phyloP scores from a whole-genome alignment of 2,113 vertebrate species.

The Aspidoscelis tigris region DNA sequence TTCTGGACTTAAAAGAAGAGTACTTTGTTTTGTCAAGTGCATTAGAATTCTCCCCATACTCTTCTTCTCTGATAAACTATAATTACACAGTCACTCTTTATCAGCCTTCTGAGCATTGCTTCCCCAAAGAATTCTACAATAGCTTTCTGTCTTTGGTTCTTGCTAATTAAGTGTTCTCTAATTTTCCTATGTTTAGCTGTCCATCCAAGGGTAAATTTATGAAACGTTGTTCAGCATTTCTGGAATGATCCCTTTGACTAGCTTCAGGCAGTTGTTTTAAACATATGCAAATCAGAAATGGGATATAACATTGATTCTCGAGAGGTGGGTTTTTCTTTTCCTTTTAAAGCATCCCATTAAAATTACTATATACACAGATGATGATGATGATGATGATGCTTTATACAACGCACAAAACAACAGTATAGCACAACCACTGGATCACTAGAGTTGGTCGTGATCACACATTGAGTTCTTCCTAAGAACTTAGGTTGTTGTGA shows the following conservation, averaged over 20 bases:
- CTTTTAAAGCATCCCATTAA: too few species aligned
- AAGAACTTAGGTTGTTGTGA: too few species aligned
- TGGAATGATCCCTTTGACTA: not conserved
- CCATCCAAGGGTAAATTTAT: not conserved
- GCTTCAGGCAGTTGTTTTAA: not conserved
- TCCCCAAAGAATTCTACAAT: not conserved
- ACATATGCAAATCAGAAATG: constrained; percentile 2
- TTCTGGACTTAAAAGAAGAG: not conserved
- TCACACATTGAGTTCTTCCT: too few species aligned
- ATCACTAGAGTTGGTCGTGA: too few species aligned
- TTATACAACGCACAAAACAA: too few species aligned
- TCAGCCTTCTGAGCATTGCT: not conserved
- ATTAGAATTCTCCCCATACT: constrained; percentile 15
- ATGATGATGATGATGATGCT: too few species aligned
- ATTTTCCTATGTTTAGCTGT: not conserved
- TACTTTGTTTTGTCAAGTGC: constrained; percentile 12
- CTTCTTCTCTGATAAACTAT: not conserved
- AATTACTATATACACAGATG: too few species aligned
- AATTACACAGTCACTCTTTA: not conserved
- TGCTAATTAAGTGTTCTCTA: not conserved
- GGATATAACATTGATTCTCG: not conserved
- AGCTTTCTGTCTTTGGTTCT: not conserved
- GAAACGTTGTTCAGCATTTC: not conserved
- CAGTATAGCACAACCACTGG: too few species aligned
- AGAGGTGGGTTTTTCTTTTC: too few species aligned